Evolutionary conservation across 2,797 vertebrate species (phyloP), one percentile per base, ranked within the genome.

Genomic region (Typhlichthys subterraneus): DNA sequence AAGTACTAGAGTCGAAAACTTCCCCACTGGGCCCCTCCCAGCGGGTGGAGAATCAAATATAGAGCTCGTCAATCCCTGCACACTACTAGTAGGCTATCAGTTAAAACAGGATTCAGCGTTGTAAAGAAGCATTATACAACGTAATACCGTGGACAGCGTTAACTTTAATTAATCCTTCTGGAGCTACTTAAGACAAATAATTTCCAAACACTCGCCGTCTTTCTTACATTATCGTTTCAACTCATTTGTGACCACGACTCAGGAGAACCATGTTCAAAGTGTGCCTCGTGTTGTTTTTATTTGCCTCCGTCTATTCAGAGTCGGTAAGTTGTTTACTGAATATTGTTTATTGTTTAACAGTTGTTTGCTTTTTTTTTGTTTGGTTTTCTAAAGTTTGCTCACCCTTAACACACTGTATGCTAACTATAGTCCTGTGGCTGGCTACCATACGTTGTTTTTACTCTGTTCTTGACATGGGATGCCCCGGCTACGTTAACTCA

Each of bases 291-390:
- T 11, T 92, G 65, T 5, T 90, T 45, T 57, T 92, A 11, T 74
- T 86, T 2, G 86, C 86, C 76, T 87, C 88, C 65, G 91, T 86
- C 1, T 72, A 70, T 31, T 85, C 91, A 14, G 93, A 94, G 72
- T 94, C 93, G 92, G 93, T 94, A 80, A 94, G 92, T 77, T 47
- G 64, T 49, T 57, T 12, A 12, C 49, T 53, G 1, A 38, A 38
- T 3, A 1, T 10, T 7, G 5, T 59, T 14, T 49, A n/a, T 50
- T 3, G 3, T 46, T 48, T 45, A 33, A 38, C 13, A 19, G 17
- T 9, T 1, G 3, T 49, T 19, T 54, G 7, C 14, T 1, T 31
- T 1, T 0, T 6, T 38, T 29, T 19, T 19, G 1, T 29, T 29
- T 29, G 23, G 23, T 29, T 29, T 9, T 9, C 33, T 38, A 38